Conservation (phyloP, 2,888 invertebrate species). For the Nymphalis urticae region DNA sequence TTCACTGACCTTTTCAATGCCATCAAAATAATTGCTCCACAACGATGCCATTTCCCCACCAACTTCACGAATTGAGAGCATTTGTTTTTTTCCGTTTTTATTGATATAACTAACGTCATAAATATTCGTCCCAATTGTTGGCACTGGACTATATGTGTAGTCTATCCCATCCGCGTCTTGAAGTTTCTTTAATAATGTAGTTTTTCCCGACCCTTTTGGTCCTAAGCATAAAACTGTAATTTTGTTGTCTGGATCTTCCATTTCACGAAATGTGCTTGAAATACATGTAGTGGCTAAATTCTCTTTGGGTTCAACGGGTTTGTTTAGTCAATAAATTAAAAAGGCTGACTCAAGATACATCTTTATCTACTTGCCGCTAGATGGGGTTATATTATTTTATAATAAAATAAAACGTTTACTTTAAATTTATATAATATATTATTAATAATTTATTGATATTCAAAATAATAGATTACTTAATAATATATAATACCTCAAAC, state of each 20-base stretch:
- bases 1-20: slow-evolving; percentile 77
- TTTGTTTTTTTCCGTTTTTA: slow-evolving; percentile 76
- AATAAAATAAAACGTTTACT: not conserved
- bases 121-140: slow-evolving; percentile 90
- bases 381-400: slow-evolving; percentile 47
- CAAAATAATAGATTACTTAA: too few relatives aligned
- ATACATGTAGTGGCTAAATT: not conserved
- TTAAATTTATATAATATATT: too few relatives aligned
- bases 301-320: slow-evolving; percentile 39
- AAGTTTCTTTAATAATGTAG: slow-evolving; percentile 87
- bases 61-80: slow-evolving; percentile 85
- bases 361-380: slow-evolving; percentile 56
- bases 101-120: slow-evolving; percentile 82
- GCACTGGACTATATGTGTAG: slow-evolving; percentile 88
- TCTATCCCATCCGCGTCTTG: slow-evolving; percentile 87
- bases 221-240: slow-evolving; percentile 86
- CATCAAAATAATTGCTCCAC: slow-evolving; percentile 89
- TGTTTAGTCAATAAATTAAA: slow-evolving; percentile 33
- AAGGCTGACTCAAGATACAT: not conserved
- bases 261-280: slow-evolving; percentile 34
- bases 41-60: slow-evolving; percentile 92
- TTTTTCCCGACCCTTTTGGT: slow-evolving; percentile 90
- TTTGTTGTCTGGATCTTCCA: slow-evolving; percentile 72
- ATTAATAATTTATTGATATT: too few relatives aligned
- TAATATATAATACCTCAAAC: too few relatives aligned